Conservation (phyloP, 2,113 vertebrate genomes). For the Nothobranchius furzeri region DNA sequence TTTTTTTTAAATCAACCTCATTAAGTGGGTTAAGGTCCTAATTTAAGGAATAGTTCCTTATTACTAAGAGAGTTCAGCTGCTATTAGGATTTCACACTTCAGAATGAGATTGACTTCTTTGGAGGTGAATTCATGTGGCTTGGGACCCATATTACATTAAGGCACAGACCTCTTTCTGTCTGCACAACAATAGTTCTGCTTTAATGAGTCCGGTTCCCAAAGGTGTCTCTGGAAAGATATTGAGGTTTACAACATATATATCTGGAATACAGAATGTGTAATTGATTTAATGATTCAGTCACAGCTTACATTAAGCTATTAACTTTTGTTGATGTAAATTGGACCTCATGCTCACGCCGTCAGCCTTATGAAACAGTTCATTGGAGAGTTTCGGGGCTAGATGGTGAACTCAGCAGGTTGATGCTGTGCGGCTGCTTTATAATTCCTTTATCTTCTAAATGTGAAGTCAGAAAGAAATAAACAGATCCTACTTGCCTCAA, state of each 20-base stretch:
- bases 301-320: slow-evolving; percentile 22
- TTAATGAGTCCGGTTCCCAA: slow-evolving; percentile 42
- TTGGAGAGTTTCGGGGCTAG: not conserved
- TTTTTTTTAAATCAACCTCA: slow-evolving; percentile 6
- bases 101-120: slow-evolving; percentile 16
- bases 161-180: slow-evolving; percentile 35
- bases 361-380: not conserved
- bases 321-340: slow-evolving; percentile 8
- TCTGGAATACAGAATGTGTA: slow-evolving; percentile 38
- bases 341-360: slow-evolving; percentile 3
- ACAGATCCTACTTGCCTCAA: not conserved
- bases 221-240: slow-evolving; percentile 30
- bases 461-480: not conserved
- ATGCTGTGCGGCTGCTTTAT: not conserved
- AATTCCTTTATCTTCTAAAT: not conserved
- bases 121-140: slow-evolving; percentile 30
- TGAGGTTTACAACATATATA: slow-evolving; percentile 19
- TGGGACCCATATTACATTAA: slow-evolving; percentile 30
- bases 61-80: slow-evolving; percentile 4
- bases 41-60: slow-evolving; percentile 1
- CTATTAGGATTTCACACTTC: slow-evolving; percentile 9
- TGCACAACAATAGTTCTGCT: slow-evolving; percentile 26
- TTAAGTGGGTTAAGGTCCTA: not conserved
- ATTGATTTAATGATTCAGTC: slow-evolving; percentile 52
- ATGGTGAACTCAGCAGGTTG: slow-evolving; percentile 6